Base-by-base conservation (phyloP, 2,888 invertebrate genomes). In the Harmothoe impar region DNA sequence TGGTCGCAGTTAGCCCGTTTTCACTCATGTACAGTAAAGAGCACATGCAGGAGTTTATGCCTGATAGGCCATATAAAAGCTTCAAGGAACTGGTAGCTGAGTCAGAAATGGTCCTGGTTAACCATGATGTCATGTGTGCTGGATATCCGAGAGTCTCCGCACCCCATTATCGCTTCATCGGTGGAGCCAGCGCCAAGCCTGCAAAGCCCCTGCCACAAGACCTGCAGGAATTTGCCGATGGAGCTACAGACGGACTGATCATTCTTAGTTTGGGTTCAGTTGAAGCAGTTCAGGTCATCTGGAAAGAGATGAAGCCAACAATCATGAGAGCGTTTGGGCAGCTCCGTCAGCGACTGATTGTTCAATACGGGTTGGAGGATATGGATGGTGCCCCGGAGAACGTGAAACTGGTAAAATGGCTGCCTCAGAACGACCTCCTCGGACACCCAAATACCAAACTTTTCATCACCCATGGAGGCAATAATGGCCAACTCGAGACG, bases 221-320 rank as follows among this genome's bases (percentile, higher is more conserved):
- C 31, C 81, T 81, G 7, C 25, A 81, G n/a, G 33, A 81, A 81
- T 81, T 81, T 35, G 81, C 81, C 17, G 81, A 81, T 81, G 81
- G 81, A 35, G 81, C 81, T 10, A 81, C 15, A 35, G 81, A 81
- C 31, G 81, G 81, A 5, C 81, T 81, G 7, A 81, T 81, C 25
- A 35, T 81, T 31, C 20, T 81, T 3, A 81, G 81, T 31, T 81
- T 81, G 10, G 81, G 81, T 31, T 35, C 81, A 10, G 7, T 31
- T 35, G 7, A 15, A n/a, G 29, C 33, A 12, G 7, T 81, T 15
- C 81, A 81, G 33, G 10, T 10, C 7, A 17, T 81, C 10, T 81
- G 81, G 81, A 31, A 7, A 81, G n/a, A 10, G 31, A 15, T 81
- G 17, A 81, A 81, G 33, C 43, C 81, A 81, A 81, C 33, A 31